phyloP scores from a whole-genome alignment of 2,797 vertebrate genomes.

The Monodelphis domestica region DNA sequence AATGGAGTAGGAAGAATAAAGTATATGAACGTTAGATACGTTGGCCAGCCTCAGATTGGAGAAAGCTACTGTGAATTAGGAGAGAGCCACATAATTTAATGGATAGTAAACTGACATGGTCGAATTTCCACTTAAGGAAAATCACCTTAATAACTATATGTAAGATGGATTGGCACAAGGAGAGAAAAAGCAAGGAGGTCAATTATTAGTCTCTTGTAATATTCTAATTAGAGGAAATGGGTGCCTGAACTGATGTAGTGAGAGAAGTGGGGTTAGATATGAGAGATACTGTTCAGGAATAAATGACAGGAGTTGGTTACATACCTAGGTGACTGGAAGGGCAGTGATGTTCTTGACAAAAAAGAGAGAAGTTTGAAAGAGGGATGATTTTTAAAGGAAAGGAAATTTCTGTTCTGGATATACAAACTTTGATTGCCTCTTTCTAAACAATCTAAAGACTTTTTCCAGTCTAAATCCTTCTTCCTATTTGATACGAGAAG shows the following conservation, averaged over 20 bases:
- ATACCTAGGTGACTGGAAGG: background rate
- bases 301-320: background rate
- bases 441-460: no score
- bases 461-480: no score
- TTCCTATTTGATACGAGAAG: no score
- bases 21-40: background rate
- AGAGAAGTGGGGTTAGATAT: background rate
- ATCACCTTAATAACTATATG: background rate
- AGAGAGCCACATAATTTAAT: background rate
- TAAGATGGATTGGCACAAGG: background rate
- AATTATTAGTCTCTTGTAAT: background rate
- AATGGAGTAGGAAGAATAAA: background rate
- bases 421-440: no score
- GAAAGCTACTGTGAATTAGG: background rate
- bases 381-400: no score
- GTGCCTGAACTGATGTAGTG: background rate
- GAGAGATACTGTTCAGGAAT: background rate
- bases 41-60: background rate
- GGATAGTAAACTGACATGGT: background rate
- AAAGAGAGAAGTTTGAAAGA: background rate
- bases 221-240: background rate
- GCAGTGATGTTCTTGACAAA: background rate
- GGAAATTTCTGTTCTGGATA: no score
- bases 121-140: background rate
- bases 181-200: background rate